Evolutionary conservation across 2,113 vertebrate genomes (phyloP), one percentile per base, ranked within the genome.

Genomic region (Larimichthys crocea): DNA sequence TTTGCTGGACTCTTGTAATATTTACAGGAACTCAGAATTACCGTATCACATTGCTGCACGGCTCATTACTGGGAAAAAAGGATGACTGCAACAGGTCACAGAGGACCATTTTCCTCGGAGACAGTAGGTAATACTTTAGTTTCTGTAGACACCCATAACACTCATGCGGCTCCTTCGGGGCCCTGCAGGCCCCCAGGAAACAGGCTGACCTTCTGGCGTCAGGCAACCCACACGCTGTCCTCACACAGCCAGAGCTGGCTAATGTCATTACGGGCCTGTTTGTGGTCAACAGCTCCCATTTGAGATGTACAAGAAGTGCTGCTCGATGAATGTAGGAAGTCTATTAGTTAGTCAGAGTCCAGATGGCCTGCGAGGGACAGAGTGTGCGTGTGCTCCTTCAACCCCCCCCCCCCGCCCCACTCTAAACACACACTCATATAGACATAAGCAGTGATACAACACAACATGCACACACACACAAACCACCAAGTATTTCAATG

Each of bases 161-260:
- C 63, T 70, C 12, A 57, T 78, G 85, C 84, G 82, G 80, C 81
- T 87, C 84, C 73, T 76, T 76, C 19, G 61, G 61, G 75, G 62
- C 79, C 70, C 81, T 61, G 73, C 82, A 86, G 83, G 74, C 91
- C 89, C 88, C 91, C 93, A 93, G 93, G 93, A 94, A 94, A 83
- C 91, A 50, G 84, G 87, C 91, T 92, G 93, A 94, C 92, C 94
- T 92, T 88, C 90, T 93, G 94, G 93, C 93, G 94, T 93, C 94
- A 92, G 85, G 86, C 92, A 80, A 79, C 91, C 93, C 90, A 93
- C 93, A 93, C 93, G 91, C 90, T 87, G 84, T 86, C 87, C 92
- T 86, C 84, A 91, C 89, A 92, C 87, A 90, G 88, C 87, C 90
- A 92, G 85, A 91, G 12, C 86, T 60, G 86, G 53, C 77, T 95